Percentiles rank a stretch among this genome's conserved stretches.
Evolutionary conservation across 2,888 invertebrate genomes (phyloP).

Genomic region (Parasteatoda lunata): DNA sequence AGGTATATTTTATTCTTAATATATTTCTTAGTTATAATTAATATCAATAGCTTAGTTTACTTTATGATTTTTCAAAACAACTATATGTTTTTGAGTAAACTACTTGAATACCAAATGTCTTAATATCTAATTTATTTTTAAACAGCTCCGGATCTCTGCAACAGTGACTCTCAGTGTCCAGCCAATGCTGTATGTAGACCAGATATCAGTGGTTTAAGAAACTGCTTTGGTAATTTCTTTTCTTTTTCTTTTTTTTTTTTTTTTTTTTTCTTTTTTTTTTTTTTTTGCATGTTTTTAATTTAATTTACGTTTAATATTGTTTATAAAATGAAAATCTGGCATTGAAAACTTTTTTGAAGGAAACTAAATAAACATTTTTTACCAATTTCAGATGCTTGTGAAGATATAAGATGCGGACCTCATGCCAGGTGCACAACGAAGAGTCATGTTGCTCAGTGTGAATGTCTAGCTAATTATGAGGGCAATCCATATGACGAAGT

Average conservation of each 20-base stretch:
- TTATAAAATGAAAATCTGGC: too few species aligned
- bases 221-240: conserved; percentile 61
- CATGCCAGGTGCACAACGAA: conserved; percentile 67
- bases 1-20: neutral
- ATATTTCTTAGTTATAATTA: neutral
- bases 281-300: too few species aligned
- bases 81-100: too few species aligned
- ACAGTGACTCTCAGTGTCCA: conserved; percentile 68
- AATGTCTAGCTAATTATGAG: conserved; percentile 87
- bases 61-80: neutral
- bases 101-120: too few species aligned
- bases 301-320: too few species aligned
- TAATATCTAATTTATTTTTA: neutral
- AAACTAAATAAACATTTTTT: too few species aligned
- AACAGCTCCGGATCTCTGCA: conserved; percentile 66
- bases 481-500: conserved; percentile 77
- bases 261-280: neutral
- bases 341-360: too few species aligned
- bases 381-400: conserved; percentile 69
- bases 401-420: conserved; percentile 70
- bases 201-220: conserved; percentile 59
- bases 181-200: conserved; percentile 67
- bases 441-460: conserved; percentile 77
- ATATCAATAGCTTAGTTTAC: neutral
- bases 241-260: neutral